A percentile compares a stretch with the other conserved stretches of the same genome.
Conservation (phyloP, 2,113 vertebrate species). For the Eudyptes chrysolophus region DNA sequence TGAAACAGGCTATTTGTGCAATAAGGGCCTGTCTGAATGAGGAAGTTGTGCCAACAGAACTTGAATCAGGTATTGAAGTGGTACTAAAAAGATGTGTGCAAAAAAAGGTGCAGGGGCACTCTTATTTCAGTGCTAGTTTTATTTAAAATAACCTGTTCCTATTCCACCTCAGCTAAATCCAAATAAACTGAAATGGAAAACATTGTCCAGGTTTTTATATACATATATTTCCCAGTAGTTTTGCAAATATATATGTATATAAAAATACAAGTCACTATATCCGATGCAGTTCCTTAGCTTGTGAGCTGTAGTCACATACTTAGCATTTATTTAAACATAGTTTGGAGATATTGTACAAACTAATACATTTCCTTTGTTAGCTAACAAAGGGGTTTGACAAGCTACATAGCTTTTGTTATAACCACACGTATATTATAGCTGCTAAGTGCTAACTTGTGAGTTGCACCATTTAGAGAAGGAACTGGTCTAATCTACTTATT, state of each 20-base stretch:
- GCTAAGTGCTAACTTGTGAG: constrained; percentile 18
- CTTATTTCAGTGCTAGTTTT: neutral
- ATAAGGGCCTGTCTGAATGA: neutral
- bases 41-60: neutral
- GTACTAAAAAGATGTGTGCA: neutral
- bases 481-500: neutral
- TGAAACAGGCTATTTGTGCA: neutral
- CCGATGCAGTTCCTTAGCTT: neutral
- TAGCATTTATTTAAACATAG: neutral
- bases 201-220: neutral
- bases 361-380: neutral
- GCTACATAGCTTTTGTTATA: neutral
- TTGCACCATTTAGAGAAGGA: constrained; percentile 17
- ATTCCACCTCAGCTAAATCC: neutral
- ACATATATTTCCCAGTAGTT: neutral
- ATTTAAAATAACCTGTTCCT: neutral
- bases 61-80: neutral
- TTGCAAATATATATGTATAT: neutral
- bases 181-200: neutral
- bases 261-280: neutral
- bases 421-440: neutral
- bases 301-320: neutral
- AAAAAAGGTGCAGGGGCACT: neutral
- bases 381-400: constrained; percentile 21
- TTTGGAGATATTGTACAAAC: neutral